Base-by-base conservation (phyloP, 92 coral and sea anemone species). In the Bergia puertoricense region DNA sequence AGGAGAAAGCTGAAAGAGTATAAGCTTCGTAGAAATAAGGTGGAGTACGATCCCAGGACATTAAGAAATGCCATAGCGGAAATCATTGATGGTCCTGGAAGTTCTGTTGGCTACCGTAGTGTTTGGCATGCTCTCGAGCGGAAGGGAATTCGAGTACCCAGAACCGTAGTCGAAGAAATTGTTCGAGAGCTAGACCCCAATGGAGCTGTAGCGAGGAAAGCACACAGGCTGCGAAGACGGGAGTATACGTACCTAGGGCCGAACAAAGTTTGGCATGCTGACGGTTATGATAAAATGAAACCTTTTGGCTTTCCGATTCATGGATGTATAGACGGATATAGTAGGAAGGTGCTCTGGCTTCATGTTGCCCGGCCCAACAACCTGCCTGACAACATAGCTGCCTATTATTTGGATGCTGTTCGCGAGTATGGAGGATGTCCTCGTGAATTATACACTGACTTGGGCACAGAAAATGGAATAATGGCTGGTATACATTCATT, bases 141-240 rank as follows among this genome's bases (percentile, higher is more conserved):
- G 65, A 79, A 88, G 7, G 90, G 67, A 42, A 6, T 87, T 54
- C 30, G 89, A 22, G 69, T 76, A 3, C 74, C 89, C 71, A 86
- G 90, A 67, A 87, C 37, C 44, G 41, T 30, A 54, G 90, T 79
- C 8, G 42, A 87, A 87, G 74, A 87, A 78, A 76, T 78, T 30
- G 77, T 87, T 77, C 71, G 57, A 22, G 86, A 87, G 62, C 86
- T 87, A 81, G 80, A 68, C 80, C 85, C 89, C 9, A 42, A 85
- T 30, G 89, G 92, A 76, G 92, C 77, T 68, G 74, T 68, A 84
- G 88, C 77, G 20, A 89, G 85, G 85, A 75, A 67, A 78, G 57
- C 91, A 89, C 81, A 82, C 48, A 82, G 72, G 75, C 41, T 82
- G 86, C 72, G 76, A 23, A 42, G 85, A 20, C 39, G 86, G 86